Percentiles rank a stretch among this genome's conserved stretches.
Evolutionary conservation across 1,140 invertebrate species (phyloP).

Genomic region (Apis cerana): DNA sequence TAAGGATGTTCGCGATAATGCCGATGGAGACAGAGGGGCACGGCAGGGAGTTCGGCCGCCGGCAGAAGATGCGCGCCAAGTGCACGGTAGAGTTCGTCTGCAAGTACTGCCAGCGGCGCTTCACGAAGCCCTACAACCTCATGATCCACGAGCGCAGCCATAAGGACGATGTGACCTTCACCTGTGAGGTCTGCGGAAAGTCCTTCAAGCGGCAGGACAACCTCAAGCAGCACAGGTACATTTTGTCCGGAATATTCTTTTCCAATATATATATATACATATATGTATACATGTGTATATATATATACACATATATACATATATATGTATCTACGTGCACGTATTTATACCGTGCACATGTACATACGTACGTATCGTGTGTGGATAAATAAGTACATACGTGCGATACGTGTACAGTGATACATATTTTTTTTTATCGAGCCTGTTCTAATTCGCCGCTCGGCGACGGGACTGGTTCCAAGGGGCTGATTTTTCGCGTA

Average conservation of each 20-base stretch:
- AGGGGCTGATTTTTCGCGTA: slow-evolving; percentile 1
- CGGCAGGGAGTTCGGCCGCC: slow-evolving; percentile 90
- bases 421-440: slow-evolving; percentile 7
- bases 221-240: slow-evolving; percentile 95
- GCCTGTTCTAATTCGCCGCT: slow-evolving; percentile 22
- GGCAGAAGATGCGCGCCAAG: slow-evolving; percentile 95
- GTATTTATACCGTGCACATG: background rate
- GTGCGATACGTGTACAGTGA: background rate
- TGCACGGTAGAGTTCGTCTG: slow-evolving; percentile 97
- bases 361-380: background rate
- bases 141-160: slow-evolving; percentile 99
- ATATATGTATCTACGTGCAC: background rate
- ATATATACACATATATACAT: background rate
- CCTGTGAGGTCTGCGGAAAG: slow-evolving; percentile 99
- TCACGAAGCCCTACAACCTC: slow-evolving; percentile 99
- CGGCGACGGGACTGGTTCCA: slow-evolving; percentile 17
- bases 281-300: background rate
- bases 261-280: background rate
- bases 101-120: slow-evolving; percentile 98
- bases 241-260: slow-evolving; percentile 7
- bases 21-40: slow-evolving; percentile 94
- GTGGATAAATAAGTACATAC: background rate
- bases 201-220: slow-evolving; percentile 98
- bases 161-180: slow-evolving; percentile 98
- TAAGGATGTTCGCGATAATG: slow-evolving; percentile 88